Base-by-base conservation (phyloP, 1,140 invertebrate species). In the Calliopsis andreniformis region DNA sequence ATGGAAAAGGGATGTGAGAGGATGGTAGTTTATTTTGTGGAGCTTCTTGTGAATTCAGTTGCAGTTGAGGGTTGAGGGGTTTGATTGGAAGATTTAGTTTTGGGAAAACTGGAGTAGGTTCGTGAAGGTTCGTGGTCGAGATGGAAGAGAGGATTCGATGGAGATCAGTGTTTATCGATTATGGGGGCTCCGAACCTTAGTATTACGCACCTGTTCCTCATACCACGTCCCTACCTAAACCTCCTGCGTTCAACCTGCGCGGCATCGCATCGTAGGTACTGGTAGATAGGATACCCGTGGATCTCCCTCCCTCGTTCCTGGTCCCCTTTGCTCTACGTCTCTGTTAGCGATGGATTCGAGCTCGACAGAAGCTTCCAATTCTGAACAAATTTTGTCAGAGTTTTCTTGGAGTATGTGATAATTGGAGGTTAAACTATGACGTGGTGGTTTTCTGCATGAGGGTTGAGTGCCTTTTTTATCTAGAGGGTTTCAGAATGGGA, bases 211-310 rank as follows among this genome's bases (percentile, higher is more conserved):
- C 89, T 90, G 89, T 78, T 80, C 83, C 88, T 87, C 88, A 88
- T 90, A 87, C 88, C 88, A 87, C 83, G 81, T 87, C 84, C 79
- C 85, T 87, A 83, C 85, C 79, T 84, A 82, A 88, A 86, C 89
- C 90, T 91, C 87, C 86, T 86, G 88, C 87, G 87, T 89, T 89
- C 87, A 91, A 91, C 91, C 90, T 91, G 90, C 87, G 80, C 85
- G 86, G 82, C 87, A 85, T 80, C 80, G 84, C 69, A 61, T 84
- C 82, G 71, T 87, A 86, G 87, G 82, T 78, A 85, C 80, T 85
- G 87, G 88, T 88, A 85, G 88, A 82, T 87, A 88, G 81, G 78
- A 68, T 84, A 81, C 79, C 70, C 49, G 39, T 56, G 47, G 80
- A 64, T 69, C 75, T 83, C 86, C 63, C 73, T 80, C 80, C 79